phyloP scores from a whole-genome alignment of 2,113 vertebrate genomes.

The Plecotus auritus region DNA sequence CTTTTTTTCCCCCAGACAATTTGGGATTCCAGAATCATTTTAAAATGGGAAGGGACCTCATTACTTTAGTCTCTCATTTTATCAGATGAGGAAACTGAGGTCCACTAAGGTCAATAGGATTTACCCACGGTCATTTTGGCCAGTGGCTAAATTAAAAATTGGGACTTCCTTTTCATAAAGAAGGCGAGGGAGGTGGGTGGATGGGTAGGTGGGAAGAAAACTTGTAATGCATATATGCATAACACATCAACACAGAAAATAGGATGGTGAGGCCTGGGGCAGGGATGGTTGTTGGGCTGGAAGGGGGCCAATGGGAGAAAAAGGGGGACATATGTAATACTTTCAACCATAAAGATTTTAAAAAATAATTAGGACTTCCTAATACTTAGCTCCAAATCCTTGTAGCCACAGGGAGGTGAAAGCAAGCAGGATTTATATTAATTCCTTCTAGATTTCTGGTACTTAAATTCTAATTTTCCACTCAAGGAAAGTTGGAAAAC shows the following conservation, averaged over 20 bases:
- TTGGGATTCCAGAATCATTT: conserved; percentile 24
- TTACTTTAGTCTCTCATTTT: conserved; percentile 8
- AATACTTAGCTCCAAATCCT: neutral
- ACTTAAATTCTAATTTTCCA: conserved; percentile 31
- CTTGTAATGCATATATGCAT: no score
- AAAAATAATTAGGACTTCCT: neutral
- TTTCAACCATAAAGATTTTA: no score
- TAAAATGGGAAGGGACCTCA: neutral
- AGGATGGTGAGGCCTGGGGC: no score
- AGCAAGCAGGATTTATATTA: neutral
- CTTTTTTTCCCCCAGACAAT: conserved; percentile 21
- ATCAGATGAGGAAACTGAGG: conserved; percentile 10
- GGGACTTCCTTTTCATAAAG: neutral
- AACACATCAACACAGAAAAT: no score
- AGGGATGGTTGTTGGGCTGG: no score
- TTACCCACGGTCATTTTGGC: neutral
- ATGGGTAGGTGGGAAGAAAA: no score
- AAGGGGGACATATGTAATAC: no score
- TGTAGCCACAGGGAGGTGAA: neutral
- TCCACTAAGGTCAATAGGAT: neutral
- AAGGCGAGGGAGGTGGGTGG: no score
- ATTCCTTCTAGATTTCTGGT: conserved; percentile 17
- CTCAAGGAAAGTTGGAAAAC: conserved; percentile 10
- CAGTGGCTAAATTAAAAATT: conserved; percentile 24
- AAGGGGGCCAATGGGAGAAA: no score